Base-by-base conservation (phyloP, 2,113 vertebrate species). In the Nycticebus coucang region DNA sequence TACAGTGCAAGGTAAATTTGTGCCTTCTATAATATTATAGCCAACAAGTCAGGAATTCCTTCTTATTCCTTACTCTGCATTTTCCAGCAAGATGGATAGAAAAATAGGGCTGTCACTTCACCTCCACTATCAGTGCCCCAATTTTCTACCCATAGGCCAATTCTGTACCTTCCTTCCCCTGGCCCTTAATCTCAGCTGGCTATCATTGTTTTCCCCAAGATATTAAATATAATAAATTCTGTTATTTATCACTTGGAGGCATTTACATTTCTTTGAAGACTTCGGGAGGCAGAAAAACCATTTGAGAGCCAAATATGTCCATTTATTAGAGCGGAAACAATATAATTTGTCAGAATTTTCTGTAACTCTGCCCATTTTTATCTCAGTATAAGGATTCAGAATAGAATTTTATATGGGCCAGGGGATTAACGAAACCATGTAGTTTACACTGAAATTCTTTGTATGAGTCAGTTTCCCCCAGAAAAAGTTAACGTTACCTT, bases 201-300 rank as follows among this genome's bases (percentile, higher is more conserved):
- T 95, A 24, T 84, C 68, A 55, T 45, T 45, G 82, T 78, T 82
- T 80, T 35, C 59, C n/a, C 7, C 7, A 66, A 66, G 13, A 80
- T 79, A 81, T 50, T 37, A 89, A 55, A 5, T 45, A 57, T 82
- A 93, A 95, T 78, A 50, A 95, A 91, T 78, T 90, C 53, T 75
- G 14, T 12, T 77, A 45, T 72, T 97, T 93, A 33, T 90, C 6
- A 74, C 60, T 66, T 89, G n/a, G 37, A 95, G 30, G 14, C 12
- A 88, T 69, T 59, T 93, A 17, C 26, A 57, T 45, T 93, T 84
- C 55, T 37, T 72, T 75, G 78, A 79, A 89, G 53, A 96, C 30
- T 80, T 74, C 80, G 33, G 53, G 93, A 72, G 15, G 45, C 24
- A 50, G 50, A 62, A 78, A 82, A 95, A 17, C 17, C 19, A 92